Base-by-base conservation (phyloP, 2,113 vertebrate species). In the Anguilla rostrata region DNA sequence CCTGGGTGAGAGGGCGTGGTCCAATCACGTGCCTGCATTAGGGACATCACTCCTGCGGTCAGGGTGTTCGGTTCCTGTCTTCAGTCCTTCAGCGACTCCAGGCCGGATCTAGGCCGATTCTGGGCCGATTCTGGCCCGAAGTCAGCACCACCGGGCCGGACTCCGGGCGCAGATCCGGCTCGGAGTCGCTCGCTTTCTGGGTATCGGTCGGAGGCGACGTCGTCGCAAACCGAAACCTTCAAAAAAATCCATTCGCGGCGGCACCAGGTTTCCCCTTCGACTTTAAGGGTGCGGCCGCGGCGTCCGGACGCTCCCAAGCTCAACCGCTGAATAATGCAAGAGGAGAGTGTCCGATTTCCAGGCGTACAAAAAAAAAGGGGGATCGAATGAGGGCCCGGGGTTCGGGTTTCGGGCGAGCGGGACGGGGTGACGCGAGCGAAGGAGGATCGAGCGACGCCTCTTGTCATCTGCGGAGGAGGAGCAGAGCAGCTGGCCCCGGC, bases 301-400 rank as follows among this genome's bases (percentile, higher is more conserved):
- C 84, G 81, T 79, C 60, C 84, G 89, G 92, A 81, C 85, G 40
- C 83, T 63, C 88, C 81, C 86, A 75, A 60, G 82, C 86, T 83
- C 11, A 88, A 84, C 87, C 88, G 71, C 87, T 93, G 90, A 94
- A 94, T 95, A 93, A 95, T 94, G 89, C 41, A 94, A 60, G 34
- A 78, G 85, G 87, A 89, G 85, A 86, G 92, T 86, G 92, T 93
- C 92, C 86, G 16, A 86, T 93, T 94, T 88, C 89, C 86, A 26
- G n/a, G 40, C 29, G 39, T 29, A 41, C 39, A 18, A 41, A 34
- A 34, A 34, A 34, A 88, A n/a, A 80, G 39, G 66, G 1, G 71
- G 87, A 60, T 93, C 92, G 90, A 91, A 90, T 92, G 90, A 94
- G 82, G 29, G 9, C 90, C 86, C 56, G 5, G 83, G 91, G 90